Evolutionary conservation across 2,113 vertebrate species (phyloP).

Genomic region (Passer montanus): DNA sequence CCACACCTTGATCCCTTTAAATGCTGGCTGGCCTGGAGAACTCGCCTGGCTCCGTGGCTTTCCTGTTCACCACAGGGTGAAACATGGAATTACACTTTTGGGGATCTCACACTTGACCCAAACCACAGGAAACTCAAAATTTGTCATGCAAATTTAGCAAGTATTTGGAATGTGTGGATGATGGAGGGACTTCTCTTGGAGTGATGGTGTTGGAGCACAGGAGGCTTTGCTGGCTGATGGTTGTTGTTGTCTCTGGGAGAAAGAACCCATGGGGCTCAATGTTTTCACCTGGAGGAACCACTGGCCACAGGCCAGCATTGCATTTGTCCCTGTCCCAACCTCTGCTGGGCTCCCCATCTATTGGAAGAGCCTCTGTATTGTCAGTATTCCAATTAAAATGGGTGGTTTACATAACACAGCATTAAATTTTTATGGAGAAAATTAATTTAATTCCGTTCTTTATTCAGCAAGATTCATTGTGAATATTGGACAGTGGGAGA

Average conservation of each 20-base stretch:
- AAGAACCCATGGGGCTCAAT: not conserved
- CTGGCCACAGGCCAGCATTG: not conserved
- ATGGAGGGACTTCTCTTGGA: not conserved
- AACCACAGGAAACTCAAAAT: not conserved
- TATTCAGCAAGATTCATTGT: constrained; percentile 5
- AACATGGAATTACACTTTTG: not conserved
- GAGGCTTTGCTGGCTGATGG: not conserved
- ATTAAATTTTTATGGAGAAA: not conserved
- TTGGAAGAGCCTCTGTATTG: not conserved
- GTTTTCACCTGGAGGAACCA: not conserved
- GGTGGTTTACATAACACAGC: accelerated
- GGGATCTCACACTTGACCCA: not conserved
- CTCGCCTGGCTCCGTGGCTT: accelerated
- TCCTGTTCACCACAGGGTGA: not conserved
- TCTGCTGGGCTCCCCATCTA: not conserved
- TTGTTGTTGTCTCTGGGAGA: not conserved
- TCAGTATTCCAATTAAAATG: not conserved
- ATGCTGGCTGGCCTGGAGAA: not conserved
- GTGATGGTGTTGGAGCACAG: not conserved
- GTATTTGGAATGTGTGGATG: not conserved
- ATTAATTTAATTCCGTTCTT: not conserved
- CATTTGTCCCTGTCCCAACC: not conserved
- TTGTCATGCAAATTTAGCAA: not conserved
- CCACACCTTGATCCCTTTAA: accelerated
- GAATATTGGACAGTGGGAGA: not conserved